phyloP scores from a whole-genome alignment of 2,888 invertebrate genomes.

The Ectobius pallidus region DNA sequence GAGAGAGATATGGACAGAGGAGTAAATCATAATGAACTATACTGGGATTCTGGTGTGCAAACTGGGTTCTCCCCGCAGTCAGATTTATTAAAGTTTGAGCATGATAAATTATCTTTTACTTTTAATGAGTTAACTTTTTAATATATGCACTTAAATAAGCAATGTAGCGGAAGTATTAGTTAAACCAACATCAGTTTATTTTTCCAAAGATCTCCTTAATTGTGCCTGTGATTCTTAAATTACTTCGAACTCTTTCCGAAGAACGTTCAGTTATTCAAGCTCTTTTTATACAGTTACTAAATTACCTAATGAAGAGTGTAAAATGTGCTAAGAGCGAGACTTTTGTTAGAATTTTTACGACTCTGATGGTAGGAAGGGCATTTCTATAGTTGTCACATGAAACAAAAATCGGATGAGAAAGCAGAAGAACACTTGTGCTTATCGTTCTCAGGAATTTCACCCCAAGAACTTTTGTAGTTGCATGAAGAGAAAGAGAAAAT shows the following conservation, averaged over 20 bases:
- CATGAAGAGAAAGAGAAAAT: neutral
- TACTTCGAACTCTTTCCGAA: neutral
- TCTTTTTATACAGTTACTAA: neutral
- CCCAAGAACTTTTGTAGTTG: neutral
- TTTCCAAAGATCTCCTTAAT: neutral
- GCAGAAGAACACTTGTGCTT: neutral
- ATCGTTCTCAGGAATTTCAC: neutral
- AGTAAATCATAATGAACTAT: no score
- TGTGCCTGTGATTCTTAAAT: neutral
- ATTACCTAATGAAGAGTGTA: constrained; percentile 8
- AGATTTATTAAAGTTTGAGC: no score
- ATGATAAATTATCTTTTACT: no score
- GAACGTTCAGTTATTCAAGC: neutral
- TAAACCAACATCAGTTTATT: neutral
- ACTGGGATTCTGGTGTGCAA: no score
- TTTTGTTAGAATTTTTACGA: no score
- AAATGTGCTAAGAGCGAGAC: neutral
- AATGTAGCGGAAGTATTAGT: neutral
- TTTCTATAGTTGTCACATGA: no score
- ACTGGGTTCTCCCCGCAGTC: no score
- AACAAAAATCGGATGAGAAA: no score
- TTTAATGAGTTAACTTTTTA: no score
- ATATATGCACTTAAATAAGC: no score
- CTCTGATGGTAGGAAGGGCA: no score
- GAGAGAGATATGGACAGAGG: no score